These are phyloP conservation scores for Pagetopsis macropterus DNA, from an alignment of 2,797 vertebrate genomes.

Conservation along the genomic window DNA sequence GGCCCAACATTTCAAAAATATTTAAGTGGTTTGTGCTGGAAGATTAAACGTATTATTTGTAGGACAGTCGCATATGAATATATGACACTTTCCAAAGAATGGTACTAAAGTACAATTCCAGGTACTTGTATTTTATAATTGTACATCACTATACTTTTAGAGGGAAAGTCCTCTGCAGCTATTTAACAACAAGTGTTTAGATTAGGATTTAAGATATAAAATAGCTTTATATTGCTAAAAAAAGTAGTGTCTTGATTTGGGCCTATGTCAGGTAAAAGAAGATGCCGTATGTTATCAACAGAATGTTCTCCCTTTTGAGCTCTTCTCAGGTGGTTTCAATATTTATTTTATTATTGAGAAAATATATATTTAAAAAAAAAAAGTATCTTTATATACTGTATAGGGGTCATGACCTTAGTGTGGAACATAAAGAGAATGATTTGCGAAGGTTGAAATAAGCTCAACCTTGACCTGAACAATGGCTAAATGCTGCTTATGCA, in stretches of 20 bases:
- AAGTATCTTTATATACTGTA: no score
- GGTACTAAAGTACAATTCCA: neutral
- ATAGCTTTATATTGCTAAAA: neutral
- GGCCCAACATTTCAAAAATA: neutral
- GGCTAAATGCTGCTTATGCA: neutral
- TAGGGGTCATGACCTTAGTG: neutral
- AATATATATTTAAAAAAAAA: no score
- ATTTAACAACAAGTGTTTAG: neutral
- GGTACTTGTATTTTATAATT: no score
- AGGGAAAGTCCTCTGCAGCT: neutral
- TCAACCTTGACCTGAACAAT: neutral
- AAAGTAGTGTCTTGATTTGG: neutral
- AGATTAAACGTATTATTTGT: neutral
- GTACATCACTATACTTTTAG: neutral
- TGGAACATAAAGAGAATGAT: neutral
- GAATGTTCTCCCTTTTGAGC: neutral
- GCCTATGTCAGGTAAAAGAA: neutral
- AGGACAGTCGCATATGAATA: neutral
- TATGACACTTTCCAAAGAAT: neutral
- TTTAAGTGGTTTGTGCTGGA: neutral
- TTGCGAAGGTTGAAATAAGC: neutral
- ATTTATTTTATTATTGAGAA: neutral
- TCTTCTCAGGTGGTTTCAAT: neutral
- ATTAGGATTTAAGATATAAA: neutral
- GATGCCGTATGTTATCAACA: neutral